Evolutionary conservation across 2,797 vertebrate species (phyloP), one percentile per base, ranked within the genome.

Genomic region (Phrynocephalus vlangalii): DNA sequence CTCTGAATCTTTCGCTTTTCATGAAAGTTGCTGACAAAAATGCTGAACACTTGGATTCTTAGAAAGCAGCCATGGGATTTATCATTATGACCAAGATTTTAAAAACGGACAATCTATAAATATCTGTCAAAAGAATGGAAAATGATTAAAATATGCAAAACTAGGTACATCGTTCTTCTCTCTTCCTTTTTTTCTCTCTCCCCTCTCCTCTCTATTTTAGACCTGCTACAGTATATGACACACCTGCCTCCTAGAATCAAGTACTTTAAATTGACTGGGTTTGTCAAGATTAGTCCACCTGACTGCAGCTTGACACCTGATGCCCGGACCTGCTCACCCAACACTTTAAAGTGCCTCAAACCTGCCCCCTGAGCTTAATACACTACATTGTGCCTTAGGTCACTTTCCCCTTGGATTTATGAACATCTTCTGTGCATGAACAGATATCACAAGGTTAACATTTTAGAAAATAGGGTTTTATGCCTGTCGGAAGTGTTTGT

Each of bases 91-190:
- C 22, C 50, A 84, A 73, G 33, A 33, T 84, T 92, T 85, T 86
- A 60, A 82, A 44, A 75, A 67, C 20, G 83, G 82, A 91, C 48
- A 90, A 94, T 94, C 92, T 91, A 88, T 90, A 90, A 90, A 92
- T 87, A 66, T 81, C 86, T 89, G 77, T 16, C 44, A 92, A 86
- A 93, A 88, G 91, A 93, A 88, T 87, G 79, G 90, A 71, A 79
- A 0, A 88, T 90, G 87, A 28, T 93, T 87, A 92, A 68, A 92
- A 73, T 91, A 71, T 83, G 52, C 24, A 86, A 94, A 94, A 92
- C 84, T 18, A 94, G 92, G 94, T 82, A 75, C 63, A 73, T 30
- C 52, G 73, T 13, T 15, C 11, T 44, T 56, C 18, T 63, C 52
- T 73, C 20, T 63, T 30, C 60, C 20, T 70, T 66, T 93, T 88